These are phyloP conservation scores for Anniella stebbinsi DNA, from an alignment of 2,797 vertebrate genomes.

Conservation along the genomic window DNA sequence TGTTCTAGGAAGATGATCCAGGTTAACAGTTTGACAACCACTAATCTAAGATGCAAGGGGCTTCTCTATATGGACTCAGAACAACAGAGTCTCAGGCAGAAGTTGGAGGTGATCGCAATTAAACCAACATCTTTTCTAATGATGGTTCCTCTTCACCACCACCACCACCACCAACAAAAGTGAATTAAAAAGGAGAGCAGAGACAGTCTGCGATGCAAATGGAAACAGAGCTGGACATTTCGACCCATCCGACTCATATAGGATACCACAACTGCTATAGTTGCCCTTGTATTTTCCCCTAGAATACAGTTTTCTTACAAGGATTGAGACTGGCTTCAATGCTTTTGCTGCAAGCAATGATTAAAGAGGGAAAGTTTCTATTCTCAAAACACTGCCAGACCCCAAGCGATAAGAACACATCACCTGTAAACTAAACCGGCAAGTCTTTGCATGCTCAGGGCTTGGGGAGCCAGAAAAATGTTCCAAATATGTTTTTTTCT, in stretches of 20 bases:
- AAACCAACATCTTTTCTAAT: not conserved
- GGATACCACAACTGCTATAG: not conserved
- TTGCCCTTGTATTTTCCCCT: not conserved
- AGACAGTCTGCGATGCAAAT: not conserved
- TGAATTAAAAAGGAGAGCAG: not conserved
- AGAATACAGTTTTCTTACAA: not conserved
- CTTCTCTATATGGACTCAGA: not conserved
- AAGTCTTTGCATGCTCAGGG: constrained; percentile 8
- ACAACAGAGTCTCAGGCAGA: not conserved
- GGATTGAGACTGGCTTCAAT: not conserved
- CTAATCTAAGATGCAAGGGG: not conserved
- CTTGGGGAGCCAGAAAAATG: not conserved
- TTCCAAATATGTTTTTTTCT: not conserved
- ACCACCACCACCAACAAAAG: not conserved
- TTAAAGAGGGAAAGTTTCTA: constrained; percentile 17
- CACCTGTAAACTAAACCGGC: not conserved
- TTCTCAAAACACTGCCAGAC: not conserved
- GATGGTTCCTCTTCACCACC: not conserved
- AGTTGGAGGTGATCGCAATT: not conserved
- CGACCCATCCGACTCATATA: no score
- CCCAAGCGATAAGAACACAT: constrained; percentile 3
- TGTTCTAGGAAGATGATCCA: not conserved
- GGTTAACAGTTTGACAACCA: no score
- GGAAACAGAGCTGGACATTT: not conserved
- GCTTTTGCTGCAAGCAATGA: not conserved